Percentiles rank a stretch among this genome's conserved stretches.
phyloP scores from a whole-genome alignment of 1,140 invertebrate species.

The Polypedilum pembai region DNA sequence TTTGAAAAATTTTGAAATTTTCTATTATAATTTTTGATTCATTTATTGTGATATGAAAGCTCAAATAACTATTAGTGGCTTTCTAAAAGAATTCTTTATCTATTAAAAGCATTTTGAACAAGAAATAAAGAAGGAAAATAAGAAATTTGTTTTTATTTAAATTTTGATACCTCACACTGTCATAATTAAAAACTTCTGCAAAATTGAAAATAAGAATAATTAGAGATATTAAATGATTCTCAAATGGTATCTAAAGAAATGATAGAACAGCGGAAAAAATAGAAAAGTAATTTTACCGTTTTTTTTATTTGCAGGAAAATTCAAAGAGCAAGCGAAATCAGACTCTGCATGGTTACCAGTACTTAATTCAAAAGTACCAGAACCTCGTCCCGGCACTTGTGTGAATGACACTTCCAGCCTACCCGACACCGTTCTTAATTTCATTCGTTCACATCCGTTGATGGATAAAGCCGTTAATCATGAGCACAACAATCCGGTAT shows the following conservation, averaged over 20 bases:
- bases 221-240: too few species aligned
- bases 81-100: conserved; percentile 2
- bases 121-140: not conserved
- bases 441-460: conserved; percentile 80
- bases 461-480: conserved; percentile 82
- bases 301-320: conserved; percentile 44
- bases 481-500: conserved; percentile 70
- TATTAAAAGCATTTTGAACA: too few species aligned
- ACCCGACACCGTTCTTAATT: conserved; percentile 76
- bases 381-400: conserved; percentile 75
- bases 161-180: not conserved
- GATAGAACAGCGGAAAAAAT: not conserved
- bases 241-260: too few species aligned
- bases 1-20: too few species aligned
- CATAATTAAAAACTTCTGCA: too few species aligned
- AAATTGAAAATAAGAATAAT: too few species aligned
- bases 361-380: conserved; percentile 61
- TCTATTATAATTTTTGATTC: too few species aligned
- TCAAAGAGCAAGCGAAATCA: conserved; percentile 65
- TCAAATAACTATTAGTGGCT: not conserved
- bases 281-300: not conserved
- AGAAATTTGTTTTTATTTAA: not conserved
- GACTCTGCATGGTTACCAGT: conserved; percentile 67
- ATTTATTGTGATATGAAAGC: not conserved
- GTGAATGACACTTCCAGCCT: conserved; percentile 73